Percentiles rank a stretch among this genome's conserved stretches.
Evolutionary conservation across 2,113 vertebrate genomes (phyloP).

Genomic region (Blennius ocellaris): DNA sequence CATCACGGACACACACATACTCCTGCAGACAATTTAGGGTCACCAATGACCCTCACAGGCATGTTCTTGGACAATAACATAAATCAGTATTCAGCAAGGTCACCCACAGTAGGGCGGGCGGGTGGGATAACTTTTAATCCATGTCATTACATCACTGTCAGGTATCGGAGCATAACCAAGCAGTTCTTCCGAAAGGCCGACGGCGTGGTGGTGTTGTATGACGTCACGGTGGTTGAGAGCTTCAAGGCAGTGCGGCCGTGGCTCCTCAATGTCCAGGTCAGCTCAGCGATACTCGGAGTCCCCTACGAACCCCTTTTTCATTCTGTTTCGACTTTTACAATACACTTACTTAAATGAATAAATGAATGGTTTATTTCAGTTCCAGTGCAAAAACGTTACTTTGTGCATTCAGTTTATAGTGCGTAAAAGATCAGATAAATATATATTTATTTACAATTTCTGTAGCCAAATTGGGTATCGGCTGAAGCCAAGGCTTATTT

Average conservation of each 20-base stretch:
- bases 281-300: neutral
- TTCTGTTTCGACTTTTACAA: neutral
- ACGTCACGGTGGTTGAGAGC: slow-evolving; percentile 88
- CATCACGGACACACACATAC: no score
- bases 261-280: slow-evolving; percentile 90
- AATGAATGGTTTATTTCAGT: neutral
- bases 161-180: slow-evolving; percentile 93
- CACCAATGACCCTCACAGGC: no score
- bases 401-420: no score
- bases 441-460: no score
- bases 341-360: neutral
- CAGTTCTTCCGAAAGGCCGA: slow-evolving; percentile 97
- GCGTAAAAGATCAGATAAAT: no score
- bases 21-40: no score
- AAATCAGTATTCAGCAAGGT: no score
- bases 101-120: neutral
- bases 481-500: no score
- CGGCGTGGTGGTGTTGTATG: slow-evolving; percentile 92
- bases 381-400: no score
- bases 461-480: no score
- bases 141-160: slow-evolving; percentile 48
- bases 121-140: neutral
- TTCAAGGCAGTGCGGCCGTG: slow-evolving; percentile 88
- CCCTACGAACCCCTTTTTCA: neutral
- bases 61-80: no score